A percentile compares a stretch with the other conserved stretches of the same genome.
Conservation (phyloP, 2,888 invertebrate species). For the Noctuana brunneofusca region DNA sequence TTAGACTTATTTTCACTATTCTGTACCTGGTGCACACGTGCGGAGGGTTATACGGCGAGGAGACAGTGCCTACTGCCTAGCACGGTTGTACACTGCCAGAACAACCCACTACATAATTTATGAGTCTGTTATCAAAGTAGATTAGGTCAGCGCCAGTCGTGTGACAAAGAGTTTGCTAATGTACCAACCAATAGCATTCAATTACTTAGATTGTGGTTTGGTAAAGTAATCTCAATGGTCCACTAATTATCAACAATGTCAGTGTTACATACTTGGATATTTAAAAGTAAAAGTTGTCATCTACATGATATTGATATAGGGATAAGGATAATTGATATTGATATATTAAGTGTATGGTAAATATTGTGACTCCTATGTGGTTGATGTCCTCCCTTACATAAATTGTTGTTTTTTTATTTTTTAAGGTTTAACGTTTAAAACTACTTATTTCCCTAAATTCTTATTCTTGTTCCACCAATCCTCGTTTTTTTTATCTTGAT, state of each 20-base stretch:
- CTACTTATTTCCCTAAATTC: too few relatives aligned
- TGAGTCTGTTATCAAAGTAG: constrained; percentile 39
- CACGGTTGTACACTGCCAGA: not conserved
- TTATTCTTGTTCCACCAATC: too few relatives aligned
- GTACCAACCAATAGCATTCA: constrained; percentile 36
- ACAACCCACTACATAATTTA: constrained; percentile 14
- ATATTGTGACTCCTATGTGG: too few relatives aligned
- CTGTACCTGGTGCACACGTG: constrained; percentile 15
- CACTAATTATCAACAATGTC: constrained; percentile 11
- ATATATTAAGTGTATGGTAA: too few relatives aligned
- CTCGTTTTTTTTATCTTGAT: too few relatives aligned
- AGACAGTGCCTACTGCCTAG: constrained; percentile 7
- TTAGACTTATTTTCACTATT: constrained; percentile 43
- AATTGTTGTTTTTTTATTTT: too few relatives aligned
- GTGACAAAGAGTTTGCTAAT: constrained; percentile 39
- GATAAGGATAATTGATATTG: too few relatives aligned
- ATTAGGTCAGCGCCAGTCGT: constrained; percentile 39
- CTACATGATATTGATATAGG: not conserved
- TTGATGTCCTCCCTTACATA: too few relatives aligned
- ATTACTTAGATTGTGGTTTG: constrained; percentile 19
- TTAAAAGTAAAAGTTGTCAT: not conserved
- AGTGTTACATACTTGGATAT: not conserved
- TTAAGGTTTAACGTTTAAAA: too few relatives aligned
- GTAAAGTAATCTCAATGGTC: constrained; percentile 8
- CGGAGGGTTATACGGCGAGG: not conserved